Base-by-base conservation (phyloP, 2,797 vertebrate species). In the Centropyge bicolor region DNA sequence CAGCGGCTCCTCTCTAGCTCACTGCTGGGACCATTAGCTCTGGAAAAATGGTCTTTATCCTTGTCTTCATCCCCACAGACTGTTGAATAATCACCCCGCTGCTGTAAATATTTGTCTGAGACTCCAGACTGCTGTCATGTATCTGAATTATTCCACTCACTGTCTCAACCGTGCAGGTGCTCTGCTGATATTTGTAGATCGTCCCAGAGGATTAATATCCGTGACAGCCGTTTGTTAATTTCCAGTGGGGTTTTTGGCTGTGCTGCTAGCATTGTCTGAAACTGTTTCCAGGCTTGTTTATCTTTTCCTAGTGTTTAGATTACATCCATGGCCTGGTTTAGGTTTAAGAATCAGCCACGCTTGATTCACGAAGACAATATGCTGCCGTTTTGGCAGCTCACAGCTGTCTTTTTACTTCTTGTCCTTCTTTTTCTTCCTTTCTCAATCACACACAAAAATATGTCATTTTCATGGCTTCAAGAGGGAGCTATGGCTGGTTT, bases 41-140 rank as follows among this genome's bases (percentile, higher is more conserved):
- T 62, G 76, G 22, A 76, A 10, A 54, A 51, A 19, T 9, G 16
- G 48, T 71, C 46, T 76, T 73, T 52, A 74, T 78, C 57, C 52
- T 43, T 9, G 35, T 72, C 71, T 81, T 14, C n/a, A 19, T 70
- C 67, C 49, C 55, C 51, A 13, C 65, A 68, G 6, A 40, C 78
- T 11, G 43, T 41, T 83, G 77, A 89, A 43, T 65, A 45, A 79
- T 88, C 56, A 4, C 19, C 65, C 56, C 62, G 19, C 65, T 77
- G 68, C 82, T 86, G 78, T 87, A 86, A 78, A 87, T 82, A 80
- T 91, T 91, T 82, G 46, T 43, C 57, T 51, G 46, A 80, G 57
- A 12, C n/a, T 67, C 61, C 78, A 74, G 48, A 38, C 78, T 49
- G 48, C 69, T 73, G 69, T 54, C 74, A 8, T 48, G 8, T 31